A percentile compares a stretch with the other conserved stretches of the same genome.
Evolutionary conservation across 2,113 vertebrate species (phyloP).

Genomic region (Hyperopisus bebe): DNA sequence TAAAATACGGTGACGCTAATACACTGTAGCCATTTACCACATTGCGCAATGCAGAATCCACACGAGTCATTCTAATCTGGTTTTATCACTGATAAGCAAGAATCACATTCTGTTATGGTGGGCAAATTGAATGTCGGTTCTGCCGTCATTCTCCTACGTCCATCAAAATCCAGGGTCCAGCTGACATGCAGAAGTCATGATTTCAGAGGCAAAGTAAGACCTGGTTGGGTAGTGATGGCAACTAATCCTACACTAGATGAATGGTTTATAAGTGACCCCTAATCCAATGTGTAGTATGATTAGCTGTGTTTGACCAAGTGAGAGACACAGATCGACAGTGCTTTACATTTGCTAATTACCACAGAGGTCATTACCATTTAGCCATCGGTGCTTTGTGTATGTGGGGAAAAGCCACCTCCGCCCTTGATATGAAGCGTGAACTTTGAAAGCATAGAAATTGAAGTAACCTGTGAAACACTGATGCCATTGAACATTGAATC

Average conservation of each 20-base stretch:
- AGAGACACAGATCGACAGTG: neutral
- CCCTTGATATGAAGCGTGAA: neutral
- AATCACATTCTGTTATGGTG: neutral
- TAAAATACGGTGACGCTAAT: neutral
- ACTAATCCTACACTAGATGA: neutral
- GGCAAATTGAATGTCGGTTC: neutral
- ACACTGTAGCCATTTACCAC: neutral
- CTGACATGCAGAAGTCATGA: neutral
- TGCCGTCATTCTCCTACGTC: neutral
- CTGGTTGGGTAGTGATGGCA: neutral
- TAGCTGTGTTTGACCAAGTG: neutral
- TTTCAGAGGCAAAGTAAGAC: neutral
- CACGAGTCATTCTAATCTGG: neutral
- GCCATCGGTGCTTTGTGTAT: neutral
- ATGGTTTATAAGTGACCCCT: neutral
- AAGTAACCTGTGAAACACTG: neutral
- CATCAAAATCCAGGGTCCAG: neutral
- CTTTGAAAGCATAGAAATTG: neutral
- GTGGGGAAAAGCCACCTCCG: neutral
- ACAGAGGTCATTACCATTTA: neutral
- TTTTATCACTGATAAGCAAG: neutral
- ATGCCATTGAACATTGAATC: neutral
- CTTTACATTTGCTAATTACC: neutral
- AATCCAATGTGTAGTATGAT: neutral
- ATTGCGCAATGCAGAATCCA: neutral